phyloP scores from a whole-genome alignment of 2,888 invertebrate species.

The Phengaris arion region DNA sequence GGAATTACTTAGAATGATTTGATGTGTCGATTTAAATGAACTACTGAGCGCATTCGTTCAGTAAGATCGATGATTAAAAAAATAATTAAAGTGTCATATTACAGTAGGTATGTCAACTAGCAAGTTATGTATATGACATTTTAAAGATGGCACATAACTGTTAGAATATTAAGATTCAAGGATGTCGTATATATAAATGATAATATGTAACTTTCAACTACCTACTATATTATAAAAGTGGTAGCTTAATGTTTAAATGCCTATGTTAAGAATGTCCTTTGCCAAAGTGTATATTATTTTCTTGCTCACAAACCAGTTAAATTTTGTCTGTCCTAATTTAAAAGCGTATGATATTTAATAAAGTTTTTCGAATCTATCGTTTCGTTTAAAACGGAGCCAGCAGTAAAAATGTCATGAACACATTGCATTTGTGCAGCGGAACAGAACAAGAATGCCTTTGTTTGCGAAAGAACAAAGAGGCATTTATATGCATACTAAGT shows the following conservation, averaged over 20 bases:
- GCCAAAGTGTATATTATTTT: not conserved
- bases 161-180: no score
- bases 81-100: no score
- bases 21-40: not conserved
- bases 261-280: no score
- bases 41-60: not conserved
- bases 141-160: no score
- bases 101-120: no score
- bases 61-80: no score
- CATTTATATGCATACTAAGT: conserved; percentile 39
- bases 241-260: no score
- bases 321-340: conserved; percentile 2
- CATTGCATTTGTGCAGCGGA: conserved; percentile 50
- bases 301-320: not conserved
- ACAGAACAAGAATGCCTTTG: conserved; percentile 49
- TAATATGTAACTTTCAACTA: no score
- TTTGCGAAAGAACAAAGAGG: conserved; percentile 47
- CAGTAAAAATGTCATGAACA: conserved; percentile 50
- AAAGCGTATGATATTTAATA: conserved; percentile 31
- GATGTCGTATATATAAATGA: no score
- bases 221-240: no score
- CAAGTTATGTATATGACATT: no score
- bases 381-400: conserved; percentile 38
- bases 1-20: not conserved
- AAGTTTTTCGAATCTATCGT: conserved; percentile 27